Base-by-base conservation (phyloP, 2,888 invertebrate genomes). In the Polydrusus cervinus region DNA sequence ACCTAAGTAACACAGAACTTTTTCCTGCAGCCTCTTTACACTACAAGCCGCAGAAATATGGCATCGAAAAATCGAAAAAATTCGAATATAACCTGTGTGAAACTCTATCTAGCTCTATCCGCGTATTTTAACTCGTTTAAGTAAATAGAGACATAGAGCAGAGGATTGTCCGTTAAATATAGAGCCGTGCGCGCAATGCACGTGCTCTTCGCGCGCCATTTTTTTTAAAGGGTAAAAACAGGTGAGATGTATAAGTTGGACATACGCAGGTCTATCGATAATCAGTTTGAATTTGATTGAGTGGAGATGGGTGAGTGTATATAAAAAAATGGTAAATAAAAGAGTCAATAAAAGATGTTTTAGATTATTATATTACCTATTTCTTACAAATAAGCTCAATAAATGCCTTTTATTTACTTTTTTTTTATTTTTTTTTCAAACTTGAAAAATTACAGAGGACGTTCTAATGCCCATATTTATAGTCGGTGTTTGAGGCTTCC, bases 101-200 rank as follows among this genome's bases (percentile, higher is more conserved):
- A 83, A 34, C 34, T 34, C 34, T 34, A 34, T 38, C 49, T 60
- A 71, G 68, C 76, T 76, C 84, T 82, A 82, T 80, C 81, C 82
- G 81, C 83, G 83, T 81, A 82, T 79, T 81, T 81, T 79, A 80
- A 80, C 75, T 69, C 75, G 75, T 78, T 71, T 11, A 55, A 76
- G 71, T 74, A 65, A 47, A 55, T 11, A 53, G 62, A 70, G 20
- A 64, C 49, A 71, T 71, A 75, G 76, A 76, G 76, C 73, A 60
- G 25, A 64, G 75, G 76, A 73, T 68, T 69, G 34, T 64, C 68
- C 76, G 72, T 72, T 76, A 51, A 47, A 60, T 16, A 82, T 77
- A 84, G 85, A 85, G 87, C 87, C 84, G 81, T 87, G 87, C 87
- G 87, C 87, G 87, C 87, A 88, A 87, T 87, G 87, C 88, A 87